Percentiles rank a stretch among this genome's conserved stretches.
Evolutionary conservation across 2,797 vertebrate species (phyloP).

Genomic region (Acomys russatus): DNA sequence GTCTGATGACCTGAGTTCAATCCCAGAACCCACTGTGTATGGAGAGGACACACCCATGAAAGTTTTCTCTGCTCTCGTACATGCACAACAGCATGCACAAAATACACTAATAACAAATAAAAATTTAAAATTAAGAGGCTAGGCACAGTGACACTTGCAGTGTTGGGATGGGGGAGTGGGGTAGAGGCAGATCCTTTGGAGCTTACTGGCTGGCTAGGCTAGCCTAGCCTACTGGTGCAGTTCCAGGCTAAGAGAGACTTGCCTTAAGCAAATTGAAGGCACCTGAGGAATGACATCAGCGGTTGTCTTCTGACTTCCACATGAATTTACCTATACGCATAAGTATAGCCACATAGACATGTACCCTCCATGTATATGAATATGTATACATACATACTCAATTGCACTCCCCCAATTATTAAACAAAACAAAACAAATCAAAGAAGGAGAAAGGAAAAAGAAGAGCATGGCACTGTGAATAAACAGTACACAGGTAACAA

Average conservation of each 20-base stretch:
- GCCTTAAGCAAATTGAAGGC: not conserved
- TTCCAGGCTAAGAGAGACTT: not conserved
- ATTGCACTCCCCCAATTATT: not conserved
- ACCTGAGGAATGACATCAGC: not conserved
- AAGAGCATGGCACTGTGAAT: not conserved
- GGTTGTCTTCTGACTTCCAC: no score
- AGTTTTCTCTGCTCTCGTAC: not conserved
- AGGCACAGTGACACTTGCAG: not conserved
- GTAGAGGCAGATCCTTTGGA: not conserved
- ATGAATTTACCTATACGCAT: no score
- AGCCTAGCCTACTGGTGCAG: not conserved
- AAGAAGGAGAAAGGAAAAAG: not conserved
- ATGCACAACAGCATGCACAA: not conserved
- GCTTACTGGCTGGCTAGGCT: not conserved
- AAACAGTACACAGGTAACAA: conserved; percentile 19
- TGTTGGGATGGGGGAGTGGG: no score
- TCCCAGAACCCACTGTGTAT: not conserved
- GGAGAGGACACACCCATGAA: not conserved
- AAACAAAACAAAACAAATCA: not conserved
- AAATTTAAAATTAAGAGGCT: not conserved
- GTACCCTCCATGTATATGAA: not conserved
- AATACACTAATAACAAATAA: not conserved
- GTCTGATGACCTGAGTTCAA: not conserved
- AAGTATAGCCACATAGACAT: not conserved
- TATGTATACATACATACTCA: no score